phyloP scores from a whole-genome alignment of 2,113 vertebrate species.

The Microtus ochrogaster region DNA sequence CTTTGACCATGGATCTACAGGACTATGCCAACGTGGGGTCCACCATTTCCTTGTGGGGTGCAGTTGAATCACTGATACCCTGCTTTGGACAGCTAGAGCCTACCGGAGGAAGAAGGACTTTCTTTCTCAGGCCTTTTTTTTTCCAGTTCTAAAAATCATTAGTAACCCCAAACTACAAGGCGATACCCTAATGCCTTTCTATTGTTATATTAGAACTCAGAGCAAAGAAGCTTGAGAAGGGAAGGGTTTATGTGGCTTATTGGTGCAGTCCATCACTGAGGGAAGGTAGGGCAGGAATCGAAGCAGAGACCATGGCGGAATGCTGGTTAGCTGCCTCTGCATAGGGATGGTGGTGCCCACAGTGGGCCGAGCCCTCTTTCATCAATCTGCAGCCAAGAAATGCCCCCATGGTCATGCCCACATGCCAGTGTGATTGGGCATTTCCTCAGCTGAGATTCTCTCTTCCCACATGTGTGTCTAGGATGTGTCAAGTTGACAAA shows the following conservation, averaged over 20 bases:
- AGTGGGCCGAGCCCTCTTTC: not conserved
- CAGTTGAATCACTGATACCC: not conserved
- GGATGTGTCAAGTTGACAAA: not conserved
- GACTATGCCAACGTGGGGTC: not conserved
- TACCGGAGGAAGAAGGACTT: not conserved
- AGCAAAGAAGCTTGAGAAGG: not conserved
- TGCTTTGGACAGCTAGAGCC: not conserved
- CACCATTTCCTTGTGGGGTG: not conserved
- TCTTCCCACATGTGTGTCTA: not conserved
- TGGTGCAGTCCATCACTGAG: not conserved
- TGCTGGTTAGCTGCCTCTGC: not conserved
- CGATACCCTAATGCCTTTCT: not conserved
- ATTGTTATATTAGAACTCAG: not conserved
- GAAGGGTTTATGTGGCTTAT: not conserved
- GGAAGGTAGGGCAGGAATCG: not conserved
- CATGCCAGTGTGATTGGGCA: too few relatives aligned
- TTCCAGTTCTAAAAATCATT: slow-evolving; percentile 18
- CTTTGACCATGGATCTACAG: not conserved
- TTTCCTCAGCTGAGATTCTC: not conserved
- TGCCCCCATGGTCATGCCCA: not conserved
- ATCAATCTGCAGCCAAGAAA: not conserved
- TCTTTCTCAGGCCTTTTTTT: not conserved
- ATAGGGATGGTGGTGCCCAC: not conserved
- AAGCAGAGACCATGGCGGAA: not conserved
- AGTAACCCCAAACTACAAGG: slow-evolving; percentile 8